Conservation (phyloP, 2,888 invertebrate species). For the Punctoribates punctum region DNA sequence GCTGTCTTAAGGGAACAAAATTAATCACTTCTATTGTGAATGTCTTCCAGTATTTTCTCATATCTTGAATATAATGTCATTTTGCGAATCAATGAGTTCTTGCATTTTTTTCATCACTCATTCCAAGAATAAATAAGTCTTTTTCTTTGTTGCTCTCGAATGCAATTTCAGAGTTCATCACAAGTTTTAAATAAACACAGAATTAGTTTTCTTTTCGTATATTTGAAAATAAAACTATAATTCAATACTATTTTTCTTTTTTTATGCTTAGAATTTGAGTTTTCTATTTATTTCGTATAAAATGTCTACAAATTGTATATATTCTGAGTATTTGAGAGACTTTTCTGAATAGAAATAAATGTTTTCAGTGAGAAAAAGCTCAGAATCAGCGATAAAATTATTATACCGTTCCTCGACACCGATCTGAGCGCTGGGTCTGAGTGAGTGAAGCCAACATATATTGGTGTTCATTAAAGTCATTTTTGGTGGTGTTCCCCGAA, state of each 20-base stretch:
- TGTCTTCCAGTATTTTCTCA: not conserved
- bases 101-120: not conserved
- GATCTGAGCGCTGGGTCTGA: too few relatives aligned
- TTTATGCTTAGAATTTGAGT: not conserved
- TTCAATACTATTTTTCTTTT: not conserved
- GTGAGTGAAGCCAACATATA: too few relatives aligned
- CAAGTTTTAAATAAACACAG: not conserved
- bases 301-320: too few relatives aligned
- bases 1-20: not conserved
- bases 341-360: too few relatives aligned
- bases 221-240: not conserved
- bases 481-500: not conserved
- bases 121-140: not conserved
- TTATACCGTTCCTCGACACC: too few relatives aligned
- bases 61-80: not conserved
- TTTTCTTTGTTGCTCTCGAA: not conserved
- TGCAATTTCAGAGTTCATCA: not conserved
- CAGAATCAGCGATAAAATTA: too few relatives aligned
- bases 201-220: not conserved
- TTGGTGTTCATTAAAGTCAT: too few relatives aligned
- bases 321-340: too few relatives aligned
- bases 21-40: not conserved
- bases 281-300: too few relatives aligned
- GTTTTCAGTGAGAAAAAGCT: too few relatives aligned
- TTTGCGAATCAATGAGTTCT: not conserved